A percentile compares a stretch with the other conserved stretches of the same genome.
Conservation (phyloP, 1,140 invertebrate species). For the Pachypeltis micranthus region DNA sequence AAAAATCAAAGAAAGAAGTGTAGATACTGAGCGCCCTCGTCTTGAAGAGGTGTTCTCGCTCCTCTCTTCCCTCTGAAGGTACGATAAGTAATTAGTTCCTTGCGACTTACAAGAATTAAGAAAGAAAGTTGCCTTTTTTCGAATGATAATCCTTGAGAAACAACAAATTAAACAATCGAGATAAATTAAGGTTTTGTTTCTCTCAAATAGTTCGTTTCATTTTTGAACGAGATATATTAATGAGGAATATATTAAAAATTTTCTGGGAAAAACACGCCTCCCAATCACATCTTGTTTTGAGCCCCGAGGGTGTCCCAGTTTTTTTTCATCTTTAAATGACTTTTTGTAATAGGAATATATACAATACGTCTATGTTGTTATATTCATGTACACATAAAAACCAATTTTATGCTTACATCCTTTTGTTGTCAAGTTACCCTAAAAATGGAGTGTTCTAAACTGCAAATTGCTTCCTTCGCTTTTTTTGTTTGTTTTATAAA, state of each 20-base stretch:
- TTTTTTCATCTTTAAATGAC: neutral
- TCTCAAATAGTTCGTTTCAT: too few species aligned
- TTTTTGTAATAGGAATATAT: constrained; percentile 3
- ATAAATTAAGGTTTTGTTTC: neutral
- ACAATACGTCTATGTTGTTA: neutral
- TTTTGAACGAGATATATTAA: neutral
- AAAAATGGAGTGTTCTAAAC: neutral
- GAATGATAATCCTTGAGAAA: neutral
- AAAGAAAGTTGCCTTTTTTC: too few species aligned
- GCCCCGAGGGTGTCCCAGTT: constrained; percentile 7
- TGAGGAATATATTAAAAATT: neutral
- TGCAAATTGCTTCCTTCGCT: neutral
- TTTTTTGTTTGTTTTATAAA: neutral
- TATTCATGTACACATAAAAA: neutral
- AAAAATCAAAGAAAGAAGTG: too few species aligned
- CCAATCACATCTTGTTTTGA: constrained; percentile 5
- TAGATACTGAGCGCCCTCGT: too few species aligned
- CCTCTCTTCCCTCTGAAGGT: too few species aligned
- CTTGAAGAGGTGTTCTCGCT: too few species aligned
- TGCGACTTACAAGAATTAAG: too few species aligned
- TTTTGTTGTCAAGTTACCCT: neutral
- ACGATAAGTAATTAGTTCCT: too few species aligned
- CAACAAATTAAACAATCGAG: neutral
- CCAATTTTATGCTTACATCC: neutral
- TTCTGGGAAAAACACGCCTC: constrained; percentile 2